These are phyloP conservation scores for Luperina nickerlii DNA, from an alignment of 2,888 invertebrate species.

Conservation along the genomic window DNA sequence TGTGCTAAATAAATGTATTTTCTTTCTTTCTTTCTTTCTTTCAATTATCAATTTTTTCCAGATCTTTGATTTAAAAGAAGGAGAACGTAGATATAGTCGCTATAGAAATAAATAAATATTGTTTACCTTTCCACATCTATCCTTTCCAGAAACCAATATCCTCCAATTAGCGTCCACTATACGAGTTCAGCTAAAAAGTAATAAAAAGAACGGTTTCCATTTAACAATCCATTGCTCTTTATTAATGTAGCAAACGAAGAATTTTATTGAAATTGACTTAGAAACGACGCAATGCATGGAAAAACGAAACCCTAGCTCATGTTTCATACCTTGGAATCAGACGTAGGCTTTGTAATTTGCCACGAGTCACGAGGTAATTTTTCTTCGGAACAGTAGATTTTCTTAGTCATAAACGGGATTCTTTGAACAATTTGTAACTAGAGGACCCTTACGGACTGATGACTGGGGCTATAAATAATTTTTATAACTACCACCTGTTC, in stretches of 20 bases:
- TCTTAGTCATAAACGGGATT: constrained; percentile 43
- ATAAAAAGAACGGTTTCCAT: constrained; percentile 22
- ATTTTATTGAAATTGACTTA: constrained; percentile 26
- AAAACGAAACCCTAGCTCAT: constrained; percentile 33
- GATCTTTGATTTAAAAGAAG: neutral
- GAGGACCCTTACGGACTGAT: constrained; percentile 34
- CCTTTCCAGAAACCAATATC: constrained; percentile 13
- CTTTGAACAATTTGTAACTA: constrained; percentile 52
- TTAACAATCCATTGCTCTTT: constrained; percentile 42
- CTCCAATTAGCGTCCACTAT: constrained; percentile 27
- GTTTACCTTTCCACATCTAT: neutral
- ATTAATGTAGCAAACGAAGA: constrained; percentile 4
- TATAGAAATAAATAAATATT: constrained; percentile 3
- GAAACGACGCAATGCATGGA: constrained; percentile 33
- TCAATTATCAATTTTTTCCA: neutral
- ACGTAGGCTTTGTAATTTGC: constrained; percentile 39
- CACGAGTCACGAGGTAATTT: constrained; percentile 37
- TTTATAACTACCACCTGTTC: constrained; percentile 35
- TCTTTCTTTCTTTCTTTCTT: too few species aligned
- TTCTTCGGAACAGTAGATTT: constrained; percentile 44
- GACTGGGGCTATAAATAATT: constrained; percentile 41
- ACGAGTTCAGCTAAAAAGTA: constrained; percentile 19
- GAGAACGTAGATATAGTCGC: neutral
- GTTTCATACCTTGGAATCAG: constrained; percentile 37
- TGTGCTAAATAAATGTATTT: too few species aligned